phyloP scores from a whole-genome alignment of 2,888 invertebrate species.

The Ferdinandea cuprea region DNA sequence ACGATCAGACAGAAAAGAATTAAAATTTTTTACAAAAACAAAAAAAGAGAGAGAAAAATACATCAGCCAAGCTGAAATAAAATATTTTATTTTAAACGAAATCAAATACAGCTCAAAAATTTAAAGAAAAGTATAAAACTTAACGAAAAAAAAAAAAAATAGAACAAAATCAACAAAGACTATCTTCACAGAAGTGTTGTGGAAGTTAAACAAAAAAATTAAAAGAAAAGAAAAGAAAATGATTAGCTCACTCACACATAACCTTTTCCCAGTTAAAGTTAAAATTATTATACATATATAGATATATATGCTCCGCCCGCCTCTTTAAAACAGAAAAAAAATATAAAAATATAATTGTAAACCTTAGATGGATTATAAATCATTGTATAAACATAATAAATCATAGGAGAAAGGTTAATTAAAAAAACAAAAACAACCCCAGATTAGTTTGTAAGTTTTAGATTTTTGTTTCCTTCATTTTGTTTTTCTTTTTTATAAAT shows the following conservation, averaged over 20 bases:
- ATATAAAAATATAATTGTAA: too few species aligned
- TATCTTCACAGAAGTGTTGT: slow-evolving; percentile 53
- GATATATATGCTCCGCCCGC: slow-evolving; percentile 62
- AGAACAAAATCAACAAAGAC: slow-evolving; percentile 31
- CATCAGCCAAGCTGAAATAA: slow-evolving; percentile 54
- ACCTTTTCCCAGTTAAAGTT: slow-evolving; percentile 36
- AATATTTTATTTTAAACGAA: slow-evolving; percentile 26
- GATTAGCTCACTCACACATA: slow-evolving; percentile 42
- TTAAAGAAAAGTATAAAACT: too few species aligned
- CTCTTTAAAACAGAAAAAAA: slow-evolving; percentile 46
- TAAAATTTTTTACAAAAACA: slow-evolving; percentile 15
- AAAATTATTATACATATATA: not conserved
- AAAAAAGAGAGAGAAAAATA: slow-evolving; percentile 26
- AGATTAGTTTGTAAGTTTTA: slow-evolving; percentile 63
- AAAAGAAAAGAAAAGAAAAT: not conserved
- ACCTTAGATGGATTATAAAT: slow-evolving; percentile 55
- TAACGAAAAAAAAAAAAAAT: too few species aligned
- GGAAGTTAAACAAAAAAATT: slow-evolving; percentile 43
- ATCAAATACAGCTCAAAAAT: slow-evolving; percentile 51
- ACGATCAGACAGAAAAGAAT: slow-evolving; percentile 45
- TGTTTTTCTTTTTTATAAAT: slow-evolving; percentile 71
- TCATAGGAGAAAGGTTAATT: slow-evolving; percentile 64
- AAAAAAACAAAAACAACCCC: not conserved
- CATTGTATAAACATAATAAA: slow-evolving; percentile 54
- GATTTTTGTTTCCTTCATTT: slow-evolving; percentile 53